A percentile compares a stretch with the other conserved stretches of the same genome.
Conservation (phyloP, 2,113 vertebrate species). For the Sinocyclocheilus maitianheensis region DNA sequence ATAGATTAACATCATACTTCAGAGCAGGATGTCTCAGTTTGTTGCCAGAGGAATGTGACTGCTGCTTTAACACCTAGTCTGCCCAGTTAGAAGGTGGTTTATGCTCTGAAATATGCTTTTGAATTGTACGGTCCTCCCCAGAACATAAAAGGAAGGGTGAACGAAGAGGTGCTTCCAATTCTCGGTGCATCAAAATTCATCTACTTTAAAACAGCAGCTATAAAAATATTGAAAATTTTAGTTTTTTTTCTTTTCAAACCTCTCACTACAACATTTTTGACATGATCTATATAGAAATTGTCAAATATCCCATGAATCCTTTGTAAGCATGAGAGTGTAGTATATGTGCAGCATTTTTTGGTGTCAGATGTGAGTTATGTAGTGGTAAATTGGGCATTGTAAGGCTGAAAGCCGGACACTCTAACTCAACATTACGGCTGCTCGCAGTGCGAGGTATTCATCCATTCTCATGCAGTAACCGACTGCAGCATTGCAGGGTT, state of each 20-base stretch:
- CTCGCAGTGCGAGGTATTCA: not conserved
- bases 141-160: not conserved
- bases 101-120: constrained; percentile 21
- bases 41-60: constrained; percentile 55
- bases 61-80: constrained; percentile 59
- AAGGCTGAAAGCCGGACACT: not conserved
- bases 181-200: not conserved
- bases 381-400: not conserved
- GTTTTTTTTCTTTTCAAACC: not conserved
- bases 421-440: not conserved
- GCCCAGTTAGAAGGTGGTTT: constrained; percentile 62
- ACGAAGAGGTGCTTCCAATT: not conserved
- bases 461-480: constrained; percentile 9
- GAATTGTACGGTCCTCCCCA: not conserved
- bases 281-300: not conserved
- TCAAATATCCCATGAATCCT: not conserved
- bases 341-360: not conserved
- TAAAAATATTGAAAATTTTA: not conserved
- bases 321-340: not conserved
- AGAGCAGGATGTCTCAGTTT: constrained; percentile 44
- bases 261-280: not conserved
- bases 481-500: constrained; percentile 39
- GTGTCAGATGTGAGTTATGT: not conserved
- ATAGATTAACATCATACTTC: constrained; percentile 60
- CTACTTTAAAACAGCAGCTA: not conserved